These are phyloP conservation scores for Halcyon leucocephala DNA, from an alignment of 2,797 vertebrate genomes.

Conservation along the genomic window DNA sequence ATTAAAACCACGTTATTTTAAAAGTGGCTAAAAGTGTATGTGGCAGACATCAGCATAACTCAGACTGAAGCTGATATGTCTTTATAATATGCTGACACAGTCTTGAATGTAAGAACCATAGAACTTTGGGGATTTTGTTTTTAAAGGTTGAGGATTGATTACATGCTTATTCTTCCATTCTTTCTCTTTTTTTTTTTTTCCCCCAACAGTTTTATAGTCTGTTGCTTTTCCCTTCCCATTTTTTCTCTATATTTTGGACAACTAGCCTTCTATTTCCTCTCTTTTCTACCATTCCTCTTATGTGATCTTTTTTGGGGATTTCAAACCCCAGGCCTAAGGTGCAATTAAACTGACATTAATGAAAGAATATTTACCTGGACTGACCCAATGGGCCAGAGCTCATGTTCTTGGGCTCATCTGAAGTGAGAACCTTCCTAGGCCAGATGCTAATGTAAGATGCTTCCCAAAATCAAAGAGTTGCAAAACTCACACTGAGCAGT, in stretches of 20 bases:
- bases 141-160: not conserved
- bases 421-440: not conserved
- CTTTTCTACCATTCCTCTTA: not conserved
- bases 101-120: not conserved
- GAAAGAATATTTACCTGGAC: not conserved
- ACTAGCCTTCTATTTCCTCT: not conserved
- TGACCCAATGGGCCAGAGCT: not conserved
- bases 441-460: not conserved
- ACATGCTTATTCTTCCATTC: not conserved
- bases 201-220: not conserved
- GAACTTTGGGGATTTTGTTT: not conserved
- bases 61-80: not conserved
- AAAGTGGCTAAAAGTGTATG: not conserved
- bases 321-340: not conserved
- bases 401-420: not conserved
- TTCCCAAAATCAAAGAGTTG: not conserved
- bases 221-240: not conserved
- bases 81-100: not conserved
- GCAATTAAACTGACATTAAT: not conserved
- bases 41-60: not conserved
- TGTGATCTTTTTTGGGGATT: not conserved
- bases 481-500: not conserved
- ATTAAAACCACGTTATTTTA: not conserved
- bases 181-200: fast-evolving
- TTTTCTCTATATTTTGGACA: not conserved